A percentile compares a stretch with the other conserved stretches of the same genome.
Evolutionary conservation across 2,113 vertebrate species (phyloP).

Genomic region (Meleagris gallopavo): DNA sequence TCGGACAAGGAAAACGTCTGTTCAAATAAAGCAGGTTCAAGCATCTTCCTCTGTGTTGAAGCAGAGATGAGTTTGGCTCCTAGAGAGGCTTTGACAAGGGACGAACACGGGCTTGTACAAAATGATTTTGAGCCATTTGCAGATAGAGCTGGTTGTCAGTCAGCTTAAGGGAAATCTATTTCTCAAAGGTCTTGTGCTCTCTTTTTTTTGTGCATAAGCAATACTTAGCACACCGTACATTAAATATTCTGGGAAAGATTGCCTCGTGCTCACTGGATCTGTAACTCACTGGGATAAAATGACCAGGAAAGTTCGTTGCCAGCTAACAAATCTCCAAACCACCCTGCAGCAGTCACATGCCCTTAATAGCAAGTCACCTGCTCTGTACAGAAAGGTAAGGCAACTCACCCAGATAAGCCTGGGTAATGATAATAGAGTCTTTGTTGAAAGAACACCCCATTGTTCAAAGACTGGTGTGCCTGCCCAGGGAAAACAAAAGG

Average conservation of each 20-base stretch:
- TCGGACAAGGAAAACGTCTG: background rate
- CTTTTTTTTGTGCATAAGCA: background rate
- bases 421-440: slow-evolving; percentile 17
- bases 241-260: background rate
- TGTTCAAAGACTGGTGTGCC: slow-evolving; percentile 5
- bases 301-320: no score
- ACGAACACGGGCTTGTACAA: background rate
- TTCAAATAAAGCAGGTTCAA: background rate
- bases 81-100: background rate
- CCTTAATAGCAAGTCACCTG: slow-evolving; percentile 1
- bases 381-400: slow-evolving; percentile 20
- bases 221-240: background rate
- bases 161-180: background rate
- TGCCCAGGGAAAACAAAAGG: slow-evolving; percentile 33
- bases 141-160: background rate
- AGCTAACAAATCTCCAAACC: background rate
- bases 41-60: background rate
- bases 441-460: slow-evolving; percentile 33
- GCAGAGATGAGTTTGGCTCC: background rate
- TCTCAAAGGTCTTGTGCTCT: accelerated
- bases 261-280: background rate
- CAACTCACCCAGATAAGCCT: background rate
- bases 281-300: background rate
- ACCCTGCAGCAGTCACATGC: background rate
- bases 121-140: background rate